A percentile compares a stretch with the other conserved stretches of the same genome.
Evolutionary conservation across 2,113 vertebrate species (phyloP).

Genomic region (Syngnathus floridae): DNA sequence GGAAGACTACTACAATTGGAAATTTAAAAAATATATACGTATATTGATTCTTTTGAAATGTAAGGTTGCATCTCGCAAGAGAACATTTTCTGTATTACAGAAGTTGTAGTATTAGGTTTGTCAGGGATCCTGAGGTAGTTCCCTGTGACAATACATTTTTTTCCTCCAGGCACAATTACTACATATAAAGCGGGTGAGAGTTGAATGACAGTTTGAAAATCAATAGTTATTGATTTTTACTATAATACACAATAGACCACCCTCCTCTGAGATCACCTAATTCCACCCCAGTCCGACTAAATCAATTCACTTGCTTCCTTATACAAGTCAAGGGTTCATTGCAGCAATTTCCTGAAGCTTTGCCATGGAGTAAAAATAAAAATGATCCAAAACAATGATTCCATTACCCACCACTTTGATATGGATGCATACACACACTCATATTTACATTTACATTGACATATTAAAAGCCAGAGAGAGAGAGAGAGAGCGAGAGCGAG

Average conservation of each 20-base stretch:
- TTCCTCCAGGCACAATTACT: constrained; percentile 29
- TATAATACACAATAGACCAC: constrained; percentile 2
- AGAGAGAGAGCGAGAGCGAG: no score
- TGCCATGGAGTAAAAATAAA: constrained; percentile 11
- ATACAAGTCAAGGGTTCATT: constrained; percentile 24
- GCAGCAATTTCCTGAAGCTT: constrained; percentile 25
- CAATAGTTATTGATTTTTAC: constrained; percentile 22
- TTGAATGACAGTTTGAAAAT: constrained; percentile 36
- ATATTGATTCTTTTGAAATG: neutral
- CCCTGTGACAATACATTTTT: constrained; percentile 16
- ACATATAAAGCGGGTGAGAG: constrained; percentile 22
- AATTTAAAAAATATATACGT: no score
- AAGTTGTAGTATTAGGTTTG: constrained; percentile 3
- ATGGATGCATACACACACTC: no score
- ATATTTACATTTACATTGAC: no score
- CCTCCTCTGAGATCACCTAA: constrained; percentile 6
- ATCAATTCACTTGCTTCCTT: constrained; percentile 18
- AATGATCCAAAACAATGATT: constrained; percentile 6
- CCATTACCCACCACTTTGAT: no score
- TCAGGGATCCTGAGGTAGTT: neutral
- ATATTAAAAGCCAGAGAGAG: no score
- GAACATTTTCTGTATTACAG: neutral
- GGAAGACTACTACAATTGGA: no score
- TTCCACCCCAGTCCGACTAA: constrained; percentile 2
- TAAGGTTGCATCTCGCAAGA: neutral